Percentiles rank a stretch among this genome's conserved stretches.
Evolutionary conservation across 1,140 invertebrate genomes (phyloP).

Genomic region (Pseudomyrmex concolor): DNA sequence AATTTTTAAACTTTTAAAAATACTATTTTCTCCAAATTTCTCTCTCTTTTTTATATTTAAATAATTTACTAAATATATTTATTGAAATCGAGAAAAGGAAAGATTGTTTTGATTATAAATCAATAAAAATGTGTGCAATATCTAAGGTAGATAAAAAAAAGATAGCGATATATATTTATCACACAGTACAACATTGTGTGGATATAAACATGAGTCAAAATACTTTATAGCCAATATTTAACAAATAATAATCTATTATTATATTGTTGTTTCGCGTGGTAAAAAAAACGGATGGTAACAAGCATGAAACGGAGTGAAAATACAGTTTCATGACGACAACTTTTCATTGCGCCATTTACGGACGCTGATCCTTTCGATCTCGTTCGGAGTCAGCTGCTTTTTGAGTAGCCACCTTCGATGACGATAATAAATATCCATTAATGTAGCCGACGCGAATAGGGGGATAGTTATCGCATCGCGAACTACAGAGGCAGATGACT

Average conservation of each 20-base stretch:
- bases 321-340: conserved; percentile 14
- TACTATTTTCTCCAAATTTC: background rate
- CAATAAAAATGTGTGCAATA: background rate
- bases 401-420: conserved; percentile 76
- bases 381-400: conserved; percentile 79
- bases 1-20: too few relatives aligned
- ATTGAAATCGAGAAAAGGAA: too few relatives aligned
- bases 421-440: conserved; percentile 83
- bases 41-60: too few relatives aligned
- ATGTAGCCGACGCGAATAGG: conserved; percentile 73
- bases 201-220: too few relatives aligned
- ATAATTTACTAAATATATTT: too few relatives aligned
- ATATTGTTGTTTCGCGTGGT: background rate
- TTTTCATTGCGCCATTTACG: conserved; percentile 59
- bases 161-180: too few relatives aligned
- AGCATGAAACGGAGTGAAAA: background rate
- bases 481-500: conserved; percentile 81
- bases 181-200: too few relatives aligned
- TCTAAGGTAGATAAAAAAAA: too few relatives aligned
- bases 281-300: conserved; percentile 1
- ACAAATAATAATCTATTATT: background rate
- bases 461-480: conserved; percentile 82
- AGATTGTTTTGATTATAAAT: too few relatives aligned
- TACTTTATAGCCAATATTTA: background rate
- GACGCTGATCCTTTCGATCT: conserved; percentile 63